These are phyloP conservation scores for Philereme vetulata DNA, from an alignment of 2,888 invertebrate species.

Conservation along the genomic window DNA sequence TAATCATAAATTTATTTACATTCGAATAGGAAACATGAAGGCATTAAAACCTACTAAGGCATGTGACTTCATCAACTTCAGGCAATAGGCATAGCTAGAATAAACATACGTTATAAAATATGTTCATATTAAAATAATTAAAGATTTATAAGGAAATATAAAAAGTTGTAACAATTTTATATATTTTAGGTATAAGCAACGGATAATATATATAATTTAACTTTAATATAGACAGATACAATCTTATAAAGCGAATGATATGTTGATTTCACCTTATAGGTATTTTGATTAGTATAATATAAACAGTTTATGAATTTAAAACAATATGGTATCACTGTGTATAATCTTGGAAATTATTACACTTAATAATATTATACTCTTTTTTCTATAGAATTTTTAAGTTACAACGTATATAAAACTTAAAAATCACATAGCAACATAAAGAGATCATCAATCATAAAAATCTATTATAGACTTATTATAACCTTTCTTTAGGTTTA, in stretches of 20 bases:
- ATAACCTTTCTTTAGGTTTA: conserved; percentile 21
- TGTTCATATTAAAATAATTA: conserved; percentile 39
- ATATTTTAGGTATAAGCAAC: conserved; percentile 54
- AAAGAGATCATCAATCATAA: conserved; percentile 21
- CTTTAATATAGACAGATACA: conserved; percentile 58
- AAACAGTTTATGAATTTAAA: conserved; percentile 22
- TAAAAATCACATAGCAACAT: conserved; percentile 19
- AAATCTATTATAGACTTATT: conserved; percentile 1
- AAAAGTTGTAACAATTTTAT: conserved; percentile 38
- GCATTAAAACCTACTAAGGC: conserved; percentile 27
- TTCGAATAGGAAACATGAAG: conserved; percentile 25
- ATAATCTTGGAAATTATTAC: conserved; percentile 44
- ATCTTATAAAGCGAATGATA: conserved; percentile 83
- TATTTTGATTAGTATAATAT: conserved; percentile 48
- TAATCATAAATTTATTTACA: conserved; percentile 25
- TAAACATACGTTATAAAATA: conserved; percentile 39
- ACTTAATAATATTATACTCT: conserved; percentile 8
- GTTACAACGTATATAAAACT: conserved; percentile 37
- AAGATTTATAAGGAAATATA: conserved; percentile 35
- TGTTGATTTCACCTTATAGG: conserved; percentile 72
- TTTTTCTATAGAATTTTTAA: conserved; percentile 38
- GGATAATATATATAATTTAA: conserved; percentile 58
- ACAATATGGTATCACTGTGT: conserved; percentile 63
- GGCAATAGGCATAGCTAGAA: conserved; percentile 33
- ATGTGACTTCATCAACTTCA: conserved; percentile 22